Conservation (phyloP, 2,113 vertebrate species). For the Rhinolophus sinicus region DNA sequence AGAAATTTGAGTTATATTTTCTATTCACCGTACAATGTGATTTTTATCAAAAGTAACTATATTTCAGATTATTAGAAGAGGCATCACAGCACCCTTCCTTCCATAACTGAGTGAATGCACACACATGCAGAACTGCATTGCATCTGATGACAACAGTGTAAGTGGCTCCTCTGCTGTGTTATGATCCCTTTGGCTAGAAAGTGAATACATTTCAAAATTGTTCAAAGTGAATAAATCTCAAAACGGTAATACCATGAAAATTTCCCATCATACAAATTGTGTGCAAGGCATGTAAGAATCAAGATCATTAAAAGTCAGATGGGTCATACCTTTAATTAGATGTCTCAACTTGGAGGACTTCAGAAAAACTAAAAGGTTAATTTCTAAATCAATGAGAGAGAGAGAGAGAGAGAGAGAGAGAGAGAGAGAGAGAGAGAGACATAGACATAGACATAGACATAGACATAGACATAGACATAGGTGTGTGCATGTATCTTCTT, state of each 20-base stretch:
- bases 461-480: not conserved
- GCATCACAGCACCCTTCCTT: not conserved
- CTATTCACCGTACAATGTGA: not conserved
- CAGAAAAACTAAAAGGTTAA: not conserved
- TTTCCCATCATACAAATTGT: not conserved
- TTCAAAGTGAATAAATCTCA: not conserved
- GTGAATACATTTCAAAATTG: not conserved
- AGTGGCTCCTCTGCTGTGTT: not conserved
- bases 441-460: no score
- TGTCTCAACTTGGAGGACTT: not conserved
- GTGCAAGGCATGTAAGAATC: not conserved
- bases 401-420: not conserved
- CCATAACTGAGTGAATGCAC: not conserved
- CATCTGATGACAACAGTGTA: not conserved
- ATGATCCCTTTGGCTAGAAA: not conserved
- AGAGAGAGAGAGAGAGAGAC: not conserved
- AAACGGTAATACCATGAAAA: not conserved
- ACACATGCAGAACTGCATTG: not conserved
- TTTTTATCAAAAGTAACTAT: not conserved
- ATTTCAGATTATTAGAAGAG: not conserved
- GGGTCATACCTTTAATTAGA: not conserved
- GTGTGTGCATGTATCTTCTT: not conserved
- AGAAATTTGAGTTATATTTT: slow-evolving; percentile 1
- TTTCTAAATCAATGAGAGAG: not conserved
- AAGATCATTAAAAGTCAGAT: not conserved